These are phyloP conservation scores for Phyllotis vaccarum DNA, from an alignment of 2,797 vertebrate species.

Conservation along the genomic window DNA sequence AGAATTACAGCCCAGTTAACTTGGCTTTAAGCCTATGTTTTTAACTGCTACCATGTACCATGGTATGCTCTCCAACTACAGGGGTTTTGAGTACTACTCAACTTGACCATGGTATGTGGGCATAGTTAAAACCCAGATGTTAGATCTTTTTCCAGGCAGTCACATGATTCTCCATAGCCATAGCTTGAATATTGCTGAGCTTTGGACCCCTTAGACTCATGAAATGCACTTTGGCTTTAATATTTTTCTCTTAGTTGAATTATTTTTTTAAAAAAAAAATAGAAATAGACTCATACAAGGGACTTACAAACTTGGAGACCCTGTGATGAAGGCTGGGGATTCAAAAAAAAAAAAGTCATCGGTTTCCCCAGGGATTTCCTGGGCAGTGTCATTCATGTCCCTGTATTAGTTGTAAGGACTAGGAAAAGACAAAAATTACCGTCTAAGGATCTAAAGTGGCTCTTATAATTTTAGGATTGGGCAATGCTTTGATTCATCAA, in stretches of 20 bases:
- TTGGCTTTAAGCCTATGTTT: neutral
- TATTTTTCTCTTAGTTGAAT: neutral
- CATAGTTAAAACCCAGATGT: neutral
- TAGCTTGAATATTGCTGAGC: neutral
- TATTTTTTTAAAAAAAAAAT: neutral
- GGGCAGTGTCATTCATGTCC: too few species aligned
- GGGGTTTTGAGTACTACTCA: neutral
- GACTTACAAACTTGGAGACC: neutral
- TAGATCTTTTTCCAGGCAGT: neutral
- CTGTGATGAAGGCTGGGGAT: neutral
- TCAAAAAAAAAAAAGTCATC: neutral
- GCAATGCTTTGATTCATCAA: neutral
- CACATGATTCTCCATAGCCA: neutral
- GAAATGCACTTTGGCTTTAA: neutral
- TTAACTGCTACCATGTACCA: neutral
- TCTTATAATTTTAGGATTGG: neutral
- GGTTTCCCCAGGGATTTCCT: neutral
- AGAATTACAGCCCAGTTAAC: neutral
- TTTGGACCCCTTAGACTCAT: neutral
- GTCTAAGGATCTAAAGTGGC: neutral
- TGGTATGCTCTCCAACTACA: neutral
- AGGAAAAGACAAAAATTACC: neutral
- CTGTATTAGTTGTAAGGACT: neutral
- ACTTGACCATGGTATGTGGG: neutral
- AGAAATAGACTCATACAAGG: neutral